phyloP scores from a whole-genome alignment of 2,888 invertebrate genomes.

The Prosapia bicincta region DNA sequence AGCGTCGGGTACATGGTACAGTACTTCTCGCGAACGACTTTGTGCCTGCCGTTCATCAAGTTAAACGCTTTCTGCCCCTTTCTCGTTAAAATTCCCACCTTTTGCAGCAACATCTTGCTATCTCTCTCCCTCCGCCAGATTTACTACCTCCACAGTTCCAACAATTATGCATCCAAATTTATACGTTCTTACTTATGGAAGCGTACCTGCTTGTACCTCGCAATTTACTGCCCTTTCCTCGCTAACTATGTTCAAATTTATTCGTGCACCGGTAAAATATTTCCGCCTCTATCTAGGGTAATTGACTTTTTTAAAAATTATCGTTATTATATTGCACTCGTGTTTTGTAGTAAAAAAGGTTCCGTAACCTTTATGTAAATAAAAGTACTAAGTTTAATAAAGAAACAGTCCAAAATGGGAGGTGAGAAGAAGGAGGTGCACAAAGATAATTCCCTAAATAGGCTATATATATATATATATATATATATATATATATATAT shows the following conservation, averaged over 20 bases:
- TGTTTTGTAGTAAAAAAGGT: too few relatives aligned
- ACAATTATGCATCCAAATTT: constrained; percentile 24
- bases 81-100: constrained; percentile 27
- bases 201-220: background rate
- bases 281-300: background rate
- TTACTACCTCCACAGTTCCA: constrained; percentile 7
- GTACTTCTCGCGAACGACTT: background rate
- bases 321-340: too few relatives aligned
- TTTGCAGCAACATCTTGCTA: background rate
- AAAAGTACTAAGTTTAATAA: too few relatives aligned
- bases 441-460: too few relatives aligned
- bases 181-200: constrained; percentile 5
- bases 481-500: too few relatives aligned
- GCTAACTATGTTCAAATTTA: background rate
- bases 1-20: background rate
- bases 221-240: background rate
- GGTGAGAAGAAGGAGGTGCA: too few relatives aligned
- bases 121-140: constrained; percentile 6
- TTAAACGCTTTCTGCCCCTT: constrained; percentile 23
- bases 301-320: background rate
- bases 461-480: too few relatives aligned
- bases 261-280: background rate
- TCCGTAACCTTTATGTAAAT: too few relatives aligned
- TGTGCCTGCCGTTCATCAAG: constrained; percentile 15
- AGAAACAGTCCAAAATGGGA: too few relatives aligned